phyloP scores from a whole-genome alignment of 2,888 invertebrate species.

The Aphidius colemani region DNA sequence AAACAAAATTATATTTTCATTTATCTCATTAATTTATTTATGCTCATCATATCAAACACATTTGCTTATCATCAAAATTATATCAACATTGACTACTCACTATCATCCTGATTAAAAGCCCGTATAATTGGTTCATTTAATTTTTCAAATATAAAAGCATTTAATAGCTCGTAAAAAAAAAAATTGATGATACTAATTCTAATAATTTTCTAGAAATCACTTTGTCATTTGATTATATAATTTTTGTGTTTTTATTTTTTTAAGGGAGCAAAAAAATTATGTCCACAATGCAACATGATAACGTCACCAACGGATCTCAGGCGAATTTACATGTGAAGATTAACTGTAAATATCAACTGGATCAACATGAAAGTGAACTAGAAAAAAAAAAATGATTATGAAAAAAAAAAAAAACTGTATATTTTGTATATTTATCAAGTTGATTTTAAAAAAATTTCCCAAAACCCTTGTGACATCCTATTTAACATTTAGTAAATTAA shows the following conservation, averaged over 20 bases:
- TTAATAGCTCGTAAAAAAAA: conserved; percentile 4
- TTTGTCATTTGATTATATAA: no score
- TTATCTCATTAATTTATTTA: no score
- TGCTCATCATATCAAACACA: no score
- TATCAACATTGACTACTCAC: not conserved
- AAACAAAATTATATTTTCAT: not conserved
- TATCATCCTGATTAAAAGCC: not conserved
- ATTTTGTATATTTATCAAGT: conserved; percentile 58
- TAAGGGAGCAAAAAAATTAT: conserved; percentile 86
- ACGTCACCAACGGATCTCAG: conserved; percentile 86
- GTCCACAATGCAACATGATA: conserved; percentile 93
- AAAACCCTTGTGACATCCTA: conserved; percentile 38
- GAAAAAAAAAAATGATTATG: not conserved
- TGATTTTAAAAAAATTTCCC: conserved; percentile 48
- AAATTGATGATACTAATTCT: no score
- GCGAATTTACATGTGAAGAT: conserved; percentile 81
- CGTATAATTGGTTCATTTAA: no score
- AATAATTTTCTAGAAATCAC: no score
- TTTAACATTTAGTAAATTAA: conserved; percentile 56
- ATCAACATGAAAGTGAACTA: not conserved
- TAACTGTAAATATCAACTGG: conserved; percentile 8
- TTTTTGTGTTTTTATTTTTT: conserved; percentile 37
- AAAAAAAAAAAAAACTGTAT: conserved; percentile 42
- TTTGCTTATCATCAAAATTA: not conserved
- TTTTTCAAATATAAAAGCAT: conserved; percentile 8